Conservation (phyloP, 2,797 vertebrate genomes). For the Kryptolebias ocellatus region DNA sequence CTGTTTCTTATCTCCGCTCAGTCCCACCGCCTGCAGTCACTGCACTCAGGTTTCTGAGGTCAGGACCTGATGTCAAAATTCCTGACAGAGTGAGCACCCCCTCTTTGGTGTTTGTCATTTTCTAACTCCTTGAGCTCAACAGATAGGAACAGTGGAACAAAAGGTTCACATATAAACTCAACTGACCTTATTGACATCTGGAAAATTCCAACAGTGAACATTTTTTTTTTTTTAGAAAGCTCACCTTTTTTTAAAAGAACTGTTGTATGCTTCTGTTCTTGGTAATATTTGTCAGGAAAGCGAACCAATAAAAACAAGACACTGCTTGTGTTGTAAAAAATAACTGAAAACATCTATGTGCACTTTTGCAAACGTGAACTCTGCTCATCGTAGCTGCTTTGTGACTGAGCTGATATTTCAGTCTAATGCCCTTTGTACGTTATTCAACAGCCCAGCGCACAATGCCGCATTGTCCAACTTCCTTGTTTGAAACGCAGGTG, state of each 20-base stretch:
- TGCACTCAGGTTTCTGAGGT: conserved; percentile 59
- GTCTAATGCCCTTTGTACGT: conserved; percentile 18
- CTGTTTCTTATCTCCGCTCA: conserved; percentile 59
- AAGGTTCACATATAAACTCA: conserved; percentile 13
- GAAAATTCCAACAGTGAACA: not conserved
- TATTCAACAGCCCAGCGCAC: conserved; percentile 8
- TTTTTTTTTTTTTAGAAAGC: not conserved
- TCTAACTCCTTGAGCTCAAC: conserved; percentile 9
- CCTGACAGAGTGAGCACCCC: conserved; percentile 14
- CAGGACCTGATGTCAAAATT: conserved; percentile 43
- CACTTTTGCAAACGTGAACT: not conserved
- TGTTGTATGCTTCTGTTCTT: conserved; percentile 4
- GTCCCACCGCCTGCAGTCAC: conserved; percentile 39
- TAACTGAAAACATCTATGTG: too few relatives aligned
- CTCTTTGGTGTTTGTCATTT: conserved; percentile 27
- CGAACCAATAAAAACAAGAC: not conserved
- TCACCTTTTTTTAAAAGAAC: not conserved
- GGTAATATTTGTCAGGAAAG: conserved; percentile 1
- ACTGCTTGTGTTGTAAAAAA: too few relatives aligned
- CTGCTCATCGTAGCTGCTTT: conserved; percentile 14
- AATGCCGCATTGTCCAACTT: conserved; percentile 36
- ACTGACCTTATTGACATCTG: conserved; percentile 3
- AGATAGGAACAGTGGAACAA: conserved; percentile 12
- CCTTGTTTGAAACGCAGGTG: conserved; percentile 31
- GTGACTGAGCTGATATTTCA: conserved; percentile 27